Evolutionary conservation across 2,797 vertebrate genomes (phyloP).

Genomic region (Karalla daura): DNA sequence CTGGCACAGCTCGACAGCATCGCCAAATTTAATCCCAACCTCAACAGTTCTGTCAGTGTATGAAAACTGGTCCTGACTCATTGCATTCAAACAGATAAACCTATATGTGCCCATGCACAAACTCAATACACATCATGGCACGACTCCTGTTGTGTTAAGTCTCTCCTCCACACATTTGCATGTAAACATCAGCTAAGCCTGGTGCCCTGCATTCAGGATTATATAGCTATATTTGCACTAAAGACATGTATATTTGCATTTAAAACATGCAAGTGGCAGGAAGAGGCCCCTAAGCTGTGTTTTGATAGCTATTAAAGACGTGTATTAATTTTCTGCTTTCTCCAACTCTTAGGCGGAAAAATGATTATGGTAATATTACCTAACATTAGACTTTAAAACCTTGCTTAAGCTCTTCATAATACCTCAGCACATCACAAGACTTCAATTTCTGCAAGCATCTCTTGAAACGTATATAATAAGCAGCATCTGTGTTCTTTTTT

Average conservation of each 20-base stretch:
- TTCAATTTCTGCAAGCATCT: conserved; percentile 5
- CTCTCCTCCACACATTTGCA: conserved; percentile 16
- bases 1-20: background rate
- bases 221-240: conserved; percentile 24
- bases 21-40: background rate
- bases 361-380: conserved; percentile 28
- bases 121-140: background rate
- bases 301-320: conserved; percentile 27
- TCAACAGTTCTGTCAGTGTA: background rate
- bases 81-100: background rate
- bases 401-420: conserved; percentile 30
- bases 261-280: background rate
- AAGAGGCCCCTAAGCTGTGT: conserved; percentile 15
- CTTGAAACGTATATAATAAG: background rate
- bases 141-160: background rate
- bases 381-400: conserved; percentile 41
- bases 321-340: conserved; percentile 31
- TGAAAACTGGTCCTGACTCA: background rate
- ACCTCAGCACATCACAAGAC: conserved; percentile 13
- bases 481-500: background rate
- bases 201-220: conserved; percentile 19
- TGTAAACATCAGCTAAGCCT: conserved; percentile 4
- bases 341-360: background rate
- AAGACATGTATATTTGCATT: conserved; percentile 18
- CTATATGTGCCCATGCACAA: background rate